Conservation (phyloP, 2,888 invertebrate species). For the Tubulanus polymorphus region DNA sequence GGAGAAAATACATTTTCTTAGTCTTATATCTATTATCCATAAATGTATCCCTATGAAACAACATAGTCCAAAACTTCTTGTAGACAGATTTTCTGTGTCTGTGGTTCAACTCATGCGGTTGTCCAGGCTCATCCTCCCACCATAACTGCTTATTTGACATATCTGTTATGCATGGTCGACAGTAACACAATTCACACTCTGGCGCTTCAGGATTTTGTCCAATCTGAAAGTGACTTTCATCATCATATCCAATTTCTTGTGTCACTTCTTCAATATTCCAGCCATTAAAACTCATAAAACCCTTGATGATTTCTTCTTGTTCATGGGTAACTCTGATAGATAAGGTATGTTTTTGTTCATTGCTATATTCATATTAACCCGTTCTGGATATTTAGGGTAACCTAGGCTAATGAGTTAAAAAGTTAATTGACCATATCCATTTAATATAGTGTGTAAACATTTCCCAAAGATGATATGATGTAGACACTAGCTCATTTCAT, state of each 20-base stretch:
- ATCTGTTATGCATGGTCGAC: slow-evolving; percentile 5
- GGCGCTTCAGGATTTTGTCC: not conserved
- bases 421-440: too few relatives aligned
- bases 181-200: slow-evolving; percentile 1
- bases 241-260: too few relatives aligned
- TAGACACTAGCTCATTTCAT: too few relatives aligned
- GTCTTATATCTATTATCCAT: not conserved
- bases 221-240: not conserved
- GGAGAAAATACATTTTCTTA: not conserved
- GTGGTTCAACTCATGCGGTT: not conserved
- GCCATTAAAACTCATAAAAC: not conserved
- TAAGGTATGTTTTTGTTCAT: not conserved
- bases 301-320: not conserved
- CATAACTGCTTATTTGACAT: slow-evolving; percentile 2
- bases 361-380: too few relatives aligned
- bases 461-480: too few relatives aligned
- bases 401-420: too few relatives aligned
- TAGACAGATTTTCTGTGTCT: not conserved
- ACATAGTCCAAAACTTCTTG: not conserved
- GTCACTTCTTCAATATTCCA: not conserved
- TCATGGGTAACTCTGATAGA: not conserved
- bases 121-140: not conserved
- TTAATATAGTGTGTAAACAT: too few relatives aligned
- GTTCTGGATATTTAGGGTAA: too few relatives aligned
- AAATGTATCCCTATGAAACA: not conserved